Evolutionary conservation across 2,113 vertebrate genomes (phyloP).

Genomic region (Macrotis lagotis): DNA sequence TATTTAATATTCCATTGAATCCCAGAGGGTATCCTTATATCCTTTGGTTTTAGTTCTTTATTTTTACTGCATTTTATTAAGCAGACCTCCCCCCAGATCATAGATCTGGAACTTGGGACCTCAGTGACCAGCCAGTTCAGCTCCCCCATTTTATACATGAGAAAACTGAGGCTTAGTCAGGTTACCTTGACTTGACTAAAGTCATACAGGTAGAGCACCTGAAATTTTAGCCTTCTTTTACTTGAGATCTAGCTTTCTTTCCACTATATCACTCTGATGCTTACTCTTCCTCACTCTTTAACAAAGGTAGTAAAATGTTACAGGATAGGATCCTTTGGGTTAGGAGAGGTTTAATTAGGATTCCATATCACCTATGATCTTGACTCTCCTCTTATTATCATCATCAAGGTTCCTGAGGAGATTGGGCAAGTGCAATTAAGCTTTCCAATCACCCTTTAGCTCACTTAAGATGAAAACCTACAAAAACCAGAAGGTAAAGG

Average conservation of each 20-base stretch:
- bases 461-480: conserved; percentile 61
- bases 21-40: conserved; percentile 66
- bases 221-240: neutral
- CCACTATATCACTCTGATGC: neutral
- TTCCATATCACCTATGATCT: conserved; percentile 58
- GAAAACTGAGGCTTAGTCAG: neutral
- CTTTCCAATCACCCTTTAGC: conserved; percentile 33
- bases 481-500: conserved; percentile 58
- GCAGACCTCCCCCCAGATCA: neutral
- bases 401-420: rapidly evolving
- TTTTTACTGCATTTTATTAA: conserved; percentile 38
- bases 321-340: conserved; percentile 77
- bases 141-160: neutral
- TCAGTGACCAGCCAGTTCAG: neutral
- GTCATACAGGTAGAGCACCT: neutral
- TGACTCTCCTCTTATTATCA: conserved; percentile 20
- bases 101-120: neutral
- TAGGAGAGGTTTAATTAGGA: conserved; percentile 57
- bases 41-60: conserved; percentile 57
- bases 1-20: conserved; percentile 50
- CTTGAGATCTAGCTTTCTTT: neutral
- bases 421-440: neutral
- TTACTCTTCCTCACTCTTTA: neutral
- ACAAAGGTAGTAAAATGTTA: conserved; percentile 80
- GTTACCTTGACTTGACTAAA: neutral